A percentile compares a stretch with the other conserved stretches of the same genome.
Evolutionary conservation across 2,888 invertebrate species (phyloP).

Genomic region (Drosophila ustulata): DNA sequence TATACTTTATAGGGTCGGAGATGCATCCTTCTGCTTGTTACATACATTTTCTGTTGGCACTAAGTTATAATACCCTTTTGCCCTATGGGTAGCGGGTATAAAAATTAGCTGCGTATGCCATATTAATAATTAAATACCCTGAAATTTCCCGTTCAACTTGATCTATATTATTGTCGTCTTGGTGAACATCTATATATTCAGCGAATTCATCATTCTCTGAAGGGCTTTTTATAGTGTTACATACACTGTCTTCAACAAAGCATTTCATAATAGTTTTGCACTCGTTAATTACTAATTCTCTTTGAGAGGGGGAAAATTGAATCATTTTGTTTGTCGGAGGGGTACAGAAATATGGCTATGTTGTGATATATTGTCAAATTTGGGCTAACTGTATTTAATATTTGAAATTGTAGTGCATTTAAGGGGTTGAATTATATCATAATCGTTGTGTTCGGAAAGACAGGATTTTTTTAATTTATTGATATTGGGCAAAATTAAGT

Average conservation of each 20-base stretch:
- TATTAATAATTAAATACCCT: background rate
- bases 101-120: constrained; percentile 3
- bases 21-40: too few species aligned
- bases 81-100: too few species aligned
- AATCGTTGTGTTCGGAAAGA: background rate
- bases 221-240: background rate
- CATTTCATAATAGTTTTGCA: background rate
- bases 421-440: background rate
- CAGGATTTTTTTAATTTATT: constrained; percentile 9
- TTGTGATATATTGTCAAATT: too few species aligned
- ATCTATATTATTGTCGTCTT: background rate
- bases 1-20: too few species aligned
- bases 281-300: too few species aligned
- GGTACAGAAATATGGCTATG: too few species aligned
- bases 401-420: constrained; percentile 6
- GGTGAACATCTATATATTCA: too few species aligned
- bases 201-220: constrained; percentile 7
- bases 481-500: constrained; percentile 2
- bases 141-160: background rate
- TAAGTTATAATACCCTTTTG: too few species aligned
- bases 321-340: constrained; percentile 12
- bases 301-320: too few species aligned
- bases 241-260: background rate
- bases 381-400: constrained; percentile 2
- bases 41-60: too few species aligned